These are phyloP conservation scores for Zoanthus gigantus DNA, from an alignment of 92 coral and sea anemone species.

Conservation along the genomic window DNA sequence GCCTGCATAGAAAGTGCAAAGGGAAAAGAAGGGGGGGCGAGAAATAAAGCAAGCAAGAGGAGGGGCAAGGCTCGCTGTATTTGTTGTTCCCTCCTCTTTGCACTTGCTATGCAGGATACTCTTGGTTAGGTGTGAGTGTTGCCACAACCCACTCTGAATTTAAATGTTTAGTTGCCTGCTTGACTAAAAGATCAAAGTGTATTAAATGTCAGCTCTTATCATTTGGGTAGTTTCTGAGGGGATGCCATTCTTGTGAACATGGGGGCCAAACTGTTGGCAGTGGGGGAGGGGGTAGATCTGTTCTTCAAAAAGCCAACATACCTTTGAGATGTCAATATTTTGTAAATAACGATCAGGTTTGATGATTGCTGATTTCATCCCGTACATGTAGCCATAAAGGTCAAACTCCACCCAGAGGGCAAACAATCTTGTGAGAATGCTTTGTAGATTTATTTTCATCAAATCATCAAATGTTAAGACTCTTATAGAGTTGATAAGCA, in stretches of 20 bases:
- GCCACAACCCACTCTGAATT: conserved; percentile 1
- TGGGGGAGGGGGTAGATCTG: conserved; percentile 7
- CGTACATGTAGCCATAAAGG: conserved; percentile 9
- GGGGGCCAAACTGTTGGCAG: conserved; percentile 2
- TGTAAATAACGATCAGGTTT: conserved; percentile 5
- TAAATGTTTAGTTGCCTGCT: background rate
- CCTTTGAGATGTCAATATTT: conserved; percentile 6
- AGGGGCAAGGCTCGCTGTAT: conserved; percentile 6
- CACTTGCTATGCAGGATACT: conserved; percentile 4
- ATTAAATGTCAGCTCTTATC: background rate
- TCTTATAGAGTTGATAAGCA: too few relatives aligned
- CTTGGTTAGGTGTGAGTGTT: background rate
- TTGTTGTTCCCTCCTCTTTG: conserved; percentile 4
- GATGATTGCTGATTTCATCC: conserved; percentile 7
- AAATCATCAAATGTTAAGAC: background rate
- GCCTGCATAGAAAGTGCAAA: conserved; percentile 4
- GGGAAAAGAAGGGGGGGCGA: conserved; percentile 3
- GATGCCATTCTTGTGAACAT: background rate
- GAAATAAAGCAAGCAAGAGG: conserved; percentile 3
- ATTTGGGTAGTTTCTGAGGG: conserved; percentile 4
- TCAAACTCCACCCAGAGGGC: conserved; percentile 14
- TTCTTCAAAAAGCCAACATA: too few relatives aligned
- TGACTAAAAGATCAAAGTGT: conserved; percentile 2
- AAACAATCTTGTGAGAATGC: conserved; percentile 10
- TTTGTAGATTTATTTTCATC: conserved; percentile 8